Percentiles rank a stretch among this genome's conserved stretches.
These are phyloP conservation scores for Aurelia aurita DNA, from an alignment of 30 jellyfish, hydroid and myxozoan species.

Conservation along the genomic window DNA sequence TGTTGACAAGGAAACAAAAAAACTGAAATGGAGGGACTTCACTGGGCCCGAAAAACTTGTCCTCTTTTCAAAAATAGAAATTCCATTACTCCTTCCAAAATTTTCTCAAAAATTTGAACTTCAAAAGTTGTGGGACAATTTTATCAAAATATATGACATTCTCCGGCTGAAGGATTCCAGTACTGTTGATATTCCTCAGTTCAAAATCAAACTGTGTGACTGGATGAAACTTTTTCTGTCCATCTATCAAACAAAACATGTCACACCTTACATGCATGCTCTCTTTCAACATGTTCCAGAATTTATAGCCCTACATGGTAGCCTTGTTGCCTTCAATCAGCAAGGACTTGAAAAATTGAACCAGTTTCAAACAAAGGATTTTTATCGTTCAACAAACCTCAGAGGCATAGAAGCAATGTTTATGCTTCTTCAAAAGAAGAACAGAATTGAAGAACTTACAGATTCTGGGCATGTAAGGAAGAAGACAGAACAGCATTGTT, in stretches of 20 bases:
- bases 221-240: constrained; percentile 1
- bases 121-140: constrained; percentile 36
- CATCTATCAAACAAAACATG: constrained; percentile 20
- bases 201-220: too few relatives aligned
- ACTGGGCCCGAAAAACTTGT: constrained; percentile 56
- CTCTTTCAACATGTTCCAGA: constrained; percentile 20
- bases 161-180: neutral
- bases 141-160: constrained; percentile 1
- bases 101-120: neutral
- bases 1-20: constrained; percentile 5
- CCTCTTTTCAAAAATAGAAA: constrained; percentile 7
- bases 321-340: constrained; percentile 7
- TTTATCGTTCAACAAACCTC: constrained; percentile 6
- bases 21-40: constrained; percentile 12
- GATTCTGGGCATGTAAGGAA: constrained; percentile 28
- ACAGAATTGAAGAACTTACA: constrained; percentile 15
- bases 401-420: neutral
- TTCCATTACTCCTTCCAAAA: constrained; percentile 14
- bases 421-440: constrained; percentile 15
- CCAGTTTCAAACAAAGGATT: constrained; percentile 10
- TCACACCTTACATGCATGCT: constrained; percentile 35
- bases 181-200: too few relatives aligned
- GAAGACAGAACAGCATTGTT: constrained; percentile 4
- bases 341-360: constrained; percentile 26
- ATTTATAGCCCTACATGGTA: constrained; percentile 4